These are phyloP conservation scores for Neomonachus schauinslandi DNA, from an alignment of 2,113 vertebrate species.

Conservation along the genomic window DNA sequence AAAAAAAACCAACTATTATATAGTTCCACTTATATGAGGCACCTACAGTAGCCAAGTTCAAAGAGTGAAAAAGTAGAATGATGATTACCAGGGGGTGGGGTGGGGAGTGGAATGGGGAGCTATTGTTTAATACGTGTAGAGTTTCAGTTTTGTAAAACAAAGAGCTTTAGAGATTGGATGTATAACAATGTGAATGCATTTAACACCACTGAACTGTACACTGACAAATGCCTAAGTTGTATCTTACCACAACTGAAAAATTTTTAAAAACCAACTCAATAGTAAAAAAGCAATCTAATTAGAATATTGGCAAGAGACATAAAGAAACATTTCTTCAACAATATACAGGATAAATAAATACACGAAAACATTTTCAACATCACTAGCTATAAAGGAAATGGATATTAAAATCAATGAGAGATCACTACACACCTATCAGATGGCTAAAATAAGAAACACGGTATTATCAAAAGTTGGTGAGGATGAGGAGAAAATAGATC, in stretches of 20 bases:
- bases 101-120: not conserved
- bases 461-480: not conserved
- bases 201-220: not conserved
- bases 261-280: not conserved
- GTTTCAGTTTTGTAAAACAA: not conserved
- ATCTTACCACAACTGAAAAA: not conserved
- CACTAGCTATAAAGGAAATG: not conserved
- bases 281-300: not conserved
- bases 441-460: not conserved
- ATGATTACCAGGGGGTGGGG: not conserved
- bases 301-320: slow-evolving; percentile 16
- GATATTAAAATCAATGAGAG: not conserved
- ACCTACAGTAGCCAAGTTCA: not conserved
- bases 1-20: not conserved
- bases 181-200: not conserved
- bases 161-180: not conserved
- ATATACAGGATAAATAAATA: not conserved
- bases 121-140: not conserved
- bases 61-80: not conserved
- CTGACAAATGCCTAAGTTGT: not conserved
- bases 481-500: not conserved
- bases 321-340: slow-evolving; percentile 27
- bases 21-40: not conserved
- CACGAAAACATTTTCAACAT: not conserved
- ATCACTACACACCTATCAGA: not conserved